Base-by-base conservation (phyloP, 2,797 vertebrate species). In the Tarsius wallacei region DNA sequence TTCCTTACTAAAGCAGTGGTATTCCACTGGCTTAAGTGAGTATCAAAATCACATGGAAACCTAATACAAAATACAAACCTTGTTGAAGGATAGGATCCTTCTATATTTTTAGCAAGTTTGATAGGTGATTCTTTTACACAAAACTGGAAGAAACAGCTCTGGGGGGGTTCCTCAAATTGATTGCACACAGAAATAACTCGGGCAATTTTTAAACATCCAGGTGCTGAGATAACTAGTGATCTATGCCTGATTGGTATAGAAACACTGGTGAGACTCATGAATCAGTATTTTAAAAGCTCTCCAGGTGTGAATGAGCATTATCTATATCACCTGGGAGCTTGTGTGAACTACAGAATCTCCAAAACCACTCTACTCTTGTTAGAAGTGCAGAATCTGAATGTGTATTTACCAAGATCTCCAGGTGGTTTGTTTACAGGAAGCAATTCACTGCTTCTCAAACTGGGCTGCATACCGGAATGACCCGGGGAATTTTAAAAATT, bases 31-130 rank as follows among this genome's bases (percentile, higher is more conserved):
- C 11, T 85, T 89, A 74, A 9, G 14, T 68, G 2, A 36, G 33
- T 57, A 86, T 80, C 70, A 84, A 57, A 90, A 74, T 51, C 66
- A 94, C n/a, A 33, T 22, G 26, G 33, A 93, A 89, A 84, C 28
- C 22, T 49, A 81, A 55, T 1, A 93, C 28, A 78, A 89, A 93
- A 84, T 17, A 85, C 51, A 55, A 78, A 57, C 13, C 15, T 84
- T 71, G 63, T 7, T 53, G 31, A 84, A 88, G 55, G 22, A 66
- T 24, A 55, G 49, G 42, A 55, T 24, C 22, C 22, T 36, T 71
- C 33, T 24, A 0, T 17, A 49, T 57, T 63, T 93, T 93, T 49
- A 85, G 8, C 49, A 78, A 71, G 24, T 84, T 71, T 55, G 14
- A 71, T 71, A 93, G 47, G 13, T 73, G 22, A 80, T 33, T 84